Evolutionary conservation across 2,113 vertebrate species (phyloP).

Genomic region (Gallinago media): DNA sequence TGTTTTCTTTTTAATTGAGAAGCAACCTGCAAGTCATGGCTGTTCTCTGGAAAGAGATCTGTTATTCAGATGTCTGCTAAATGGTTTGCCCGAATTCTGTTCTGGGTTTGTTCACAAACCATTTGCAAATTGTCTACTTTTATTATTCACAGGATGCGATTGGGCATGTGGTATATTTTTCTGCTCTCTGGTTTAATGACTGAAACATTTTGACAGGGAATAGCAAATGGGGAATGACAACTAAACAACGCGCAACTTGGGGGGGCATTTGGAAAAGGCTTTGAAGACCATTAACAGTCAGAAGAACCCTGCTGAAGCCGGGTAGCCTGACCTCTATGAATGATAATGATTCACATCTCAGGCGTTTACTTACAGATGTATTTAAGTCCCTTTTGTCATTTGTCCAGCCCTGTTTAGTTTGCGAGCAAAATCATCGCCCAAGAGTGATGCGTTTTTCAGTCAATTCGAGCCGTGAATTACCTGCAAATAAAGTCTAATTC

Average conservation of each 20-base stretch:
- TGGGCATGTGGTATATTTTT: slow-evolving; percentile 62
- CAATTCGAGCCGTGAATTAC: background rate
- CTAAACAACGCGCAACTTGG: slow-evolving; percentile 14
- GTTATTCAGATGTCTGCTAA: slow-evolving; percentile 47
- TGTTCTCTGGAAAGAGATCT: slow-evolving; percentile 21
- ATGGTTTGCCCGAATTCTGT: slow-evolving; percentile 13
- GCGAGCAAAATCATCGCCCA: background rate
- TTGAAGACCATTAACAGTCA: slow-evolving; percentile 14
- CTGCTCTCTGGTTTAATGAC: slow-evolving; percentile 64
- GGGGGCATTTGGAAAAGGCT: slow-evolving; percentile 1
- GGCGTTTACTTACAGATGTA: background rate
- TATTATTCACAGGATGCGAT: slow-evolving; percentile 55
- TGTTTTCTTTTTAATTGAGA: slow-evolving; percentile 35
- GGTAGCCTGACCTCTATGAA: slow-evolving; percentile 27
- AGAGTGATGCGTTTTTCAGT: background rate
- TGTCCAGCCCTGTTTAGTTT: background rate
- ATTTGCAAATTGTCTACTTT: slow-evolving; percentile 55
- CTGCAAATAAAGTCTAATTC: background rate
- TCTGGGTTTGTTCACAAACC: slow-evolving; percentile 35
- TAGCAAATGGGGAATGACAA: slow-evolving; percentile 57
- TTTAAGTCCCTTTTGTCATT: slow-evolving; percentile 31
- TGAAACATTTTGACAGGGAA: slow-evolving; percentile 61
- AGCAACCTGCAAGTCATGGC: slow-evolving; percentile 25
- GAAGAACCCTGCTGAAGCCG: background rate
- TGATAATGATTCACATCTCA: slow-evolving; percentile 12